phyloP scores from a whole-genome alignment of 2,797 vertebrate species.

The Tadarida brasiliensis region DNA sequence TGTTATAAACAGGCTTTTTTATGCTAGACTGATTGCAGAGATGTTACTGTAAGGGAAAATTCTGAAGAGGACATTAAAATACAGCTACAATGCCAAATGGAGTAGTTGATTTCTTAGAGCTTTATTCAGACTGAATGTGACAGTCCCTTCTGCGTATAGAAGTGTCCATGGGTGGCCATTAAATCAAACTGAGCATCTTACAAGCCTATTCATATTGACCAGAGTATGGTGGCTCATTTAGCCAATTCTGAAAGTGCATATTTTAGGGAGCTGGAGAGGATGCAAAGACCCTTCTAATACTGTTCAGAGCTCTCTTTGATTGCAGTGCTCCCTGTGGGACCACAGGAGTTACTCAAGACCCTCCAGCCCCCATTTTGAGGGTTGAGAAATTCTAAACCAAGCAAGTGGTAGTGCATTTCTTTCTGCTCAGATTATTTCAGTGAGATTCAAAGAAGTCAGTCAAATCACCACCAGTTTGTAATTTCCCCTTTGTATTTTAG shows the following conservation, averaged over 20 bases:
- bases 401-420: not conserved
- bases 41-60: constrained; percentile 83
- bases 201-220: constrained; percentile 82
- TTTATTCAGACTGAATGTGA: constrained; percentile 81
- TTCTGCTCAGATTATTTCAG: constrained; percentile 53
- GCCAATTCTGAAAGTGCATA: constrained; percentile 80
- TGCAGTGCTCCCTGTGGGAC: constrained; percentile 69
- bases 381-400: constrained; percentile 68
- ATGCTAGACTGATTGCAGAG: constrained; percentile 84
- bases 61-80: constrained; percentile 87
- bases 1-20: constrained; percentile 85
- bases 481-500: constrained; percentile 2
- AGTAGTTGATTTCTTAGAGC: constrained; percentile 81
- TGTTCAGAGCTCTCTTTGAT: constrained; percentile 77
- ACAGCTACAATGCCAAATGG: constrained; percentile 83
- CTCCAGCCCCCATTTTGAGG: constrained; percentile 60
- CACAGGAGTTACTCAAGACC: constrained; percentile 68
- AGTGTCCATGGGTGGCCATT: constrained; percentile 82
- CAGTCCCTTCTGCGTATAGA: constrained; percentile 71
- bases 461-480: constrained; percentile 28
- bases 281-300: constrained; percentile 73
- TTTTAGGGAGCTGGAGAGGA: constrained; percentile 75
- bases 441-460: constrained; percentile 54
- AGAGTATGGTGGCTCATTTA: constrained; percentile 84
- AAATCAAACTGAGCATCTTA: constrained; percentile 83